A percentile compares a stretch with the other conserved stretches of the same genome.
Evolutionary conservation across 2,797 vertebrate genomes (phyloP).

Genomic region (Antennarius maculatus): DNA sequence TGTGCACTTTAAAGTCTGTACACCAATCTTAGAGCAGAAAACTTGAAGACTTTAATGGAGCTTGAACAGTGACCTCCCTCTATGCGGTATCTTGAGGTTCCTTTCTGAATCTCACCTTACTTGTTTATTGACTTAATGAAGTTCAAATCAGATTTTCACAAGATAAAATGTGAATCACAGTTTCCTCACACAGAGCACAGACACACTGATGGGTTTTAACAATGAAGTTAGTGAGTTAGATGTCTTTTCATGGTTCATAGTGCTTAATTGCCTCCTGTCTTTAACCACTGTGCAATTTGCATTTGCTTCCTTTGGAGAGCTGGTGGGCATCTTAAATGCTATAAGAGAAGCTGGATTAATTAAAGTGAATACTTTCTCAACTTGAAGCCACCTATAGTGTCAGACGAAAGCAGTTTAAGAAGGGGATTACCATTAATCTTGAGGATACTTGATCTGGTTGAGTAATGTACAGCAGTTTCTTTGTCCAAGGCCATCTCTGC

Average conservation of each 20-base stretch:
- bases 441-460: conserved; percentile 41
- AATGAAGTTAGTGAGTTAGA: conserved; percentile 31
- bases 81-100: conserved; percentile 19
- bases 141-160: conserved; percentile 47
- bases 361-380: conserved; percentile 55
- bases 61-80: conserved; percentile 20
- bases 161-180: conserved; percentile 42
- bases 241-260: conserved; percentile 43
- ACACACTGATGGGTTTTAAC: conserved; percentile 26
- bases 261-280: conserved; percentile 54
- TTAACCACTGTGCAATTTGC: conserved; percentile 49
- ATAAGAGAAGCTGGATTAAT: conserved; percentile 52
- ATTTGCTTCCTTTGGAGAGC: conserved; percentile 49
- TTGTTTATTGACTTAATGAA: conserved; percentile 36
- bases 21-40: conserved; percentile 1
- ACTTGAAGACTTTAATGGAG: conserved; percentile 16
- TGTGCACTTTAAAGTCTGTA: too few relatives aligned
- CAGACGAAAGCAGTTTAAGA: conserved; percentile 49
- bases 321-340: conserved; percentile 39
- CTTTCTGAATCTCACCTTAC: conserved; percentile 37
- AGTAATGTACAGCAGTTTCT: conserved; percentile 24
- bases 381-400: conserved; percentile 32
- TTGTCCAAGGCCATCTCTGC: conserved; percentile 11
- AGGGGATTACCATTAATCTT: conserved; percentile 57
- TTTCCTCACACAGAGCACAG: conserved; percentile 17